Evolutionary conservation across 37 sponge, comb jelly and placozoan genomes (phyloP).

Genomic region (Chondrosia reniformis): DNA sequence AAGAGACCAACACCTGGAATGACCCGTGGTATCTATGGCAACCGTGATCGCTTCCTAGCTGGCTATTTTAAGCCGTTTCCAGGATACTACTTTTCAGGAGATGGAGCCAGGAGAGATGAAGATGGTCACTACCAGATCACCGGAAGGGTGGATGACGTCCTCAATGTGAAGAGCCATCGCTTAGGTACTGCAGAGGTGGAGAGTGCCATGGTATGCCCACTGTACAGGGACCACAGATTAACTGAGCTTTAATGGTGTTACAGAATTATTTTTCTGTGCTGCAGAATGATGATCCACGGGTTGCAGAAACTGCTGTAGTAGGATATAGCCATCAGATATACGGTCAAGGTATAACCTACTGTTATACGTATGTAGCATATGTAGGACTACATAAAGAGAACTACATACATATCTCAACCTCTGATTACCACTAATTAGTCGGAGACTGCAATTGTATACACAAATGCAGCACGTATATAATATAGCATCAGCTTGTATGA

Average conservation of each 20-base stretch:
- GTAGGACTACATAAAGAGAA: too few relatives aligned
- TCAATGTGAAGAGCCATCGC: slow-evolving; percentile 94
- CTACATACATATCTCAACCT: too few relatives aligned
- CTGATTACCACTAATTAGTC: too few relatives aligned
- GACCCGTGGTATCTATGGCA: slow-evolving; percentile 88
- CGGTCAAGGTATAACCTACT: slow-evolving; percentile 71
- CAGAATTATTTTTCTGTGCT: neutral
- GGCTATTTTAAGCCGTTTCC: slow-evolving; percentile 82
- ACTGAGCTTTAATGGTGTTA: neutral
- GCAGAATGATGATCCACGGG: slow-evolving; percentile 66
- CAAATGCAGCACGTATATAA: too few relatives aligned
- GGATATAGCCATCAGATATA: slow-evolving; percentile 56
- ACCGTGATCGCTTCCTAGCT: slow-evolving; percentile 68
- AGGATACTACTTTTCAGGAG: slow-evolving; percentile 85
- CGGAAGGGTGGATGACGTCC: slow-evolving; percentile 96
- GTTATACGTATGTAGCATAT: too few relatives aligned
- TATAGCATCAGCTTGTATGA: too few relatives aligned
- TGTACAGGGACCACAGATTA: neutral
- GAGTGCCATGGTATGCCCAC: slow-evolving; percentile 75
- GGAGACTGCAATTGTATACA: too few relatives aligned
- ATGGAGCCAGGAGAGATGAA: slow-evolving; percentile 78
- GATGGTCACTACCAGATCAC: slow-evolving; percentile 94
- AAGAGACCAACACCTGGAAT: slow-evolving; percentile 81
- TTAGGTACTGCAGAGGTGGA: slow-evolving; percentile 97
- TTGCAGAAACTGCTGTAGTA: slow-evolving; percentile 91